Evolutionary conservation across 2,888 invertebrate species (phyloP).

Genomic region (Pandemis corylana): DNA sequence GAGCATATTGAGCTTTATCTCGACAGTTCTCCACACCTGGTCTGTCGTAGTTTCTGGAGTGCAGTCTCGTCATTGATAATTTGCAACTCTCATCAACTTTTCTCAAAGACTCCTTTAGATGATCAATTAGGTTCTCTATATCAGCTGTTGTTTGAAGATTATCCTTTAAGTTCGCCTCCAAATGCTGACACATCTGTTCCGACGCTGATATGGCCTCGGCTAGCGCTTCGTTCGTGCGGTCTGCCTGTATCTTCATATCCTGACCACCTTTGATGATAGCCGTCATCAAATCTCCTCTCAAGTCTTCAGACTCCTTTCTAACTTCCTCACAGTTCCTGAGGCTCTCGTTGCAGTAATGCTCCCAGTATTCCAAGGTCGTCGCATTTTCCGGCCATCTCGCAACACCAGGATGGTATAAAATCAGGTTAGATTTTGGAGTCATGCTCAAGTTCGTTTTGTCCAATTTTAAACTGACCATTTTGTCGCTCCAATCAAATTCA

Average conservation of each 20-base stretch:
- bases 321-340: conserved; percentile 91
- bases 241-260: conserved; percentile 93
- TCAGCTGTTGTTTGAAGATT: conserved; percentile 90
- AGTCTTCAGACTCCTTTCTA: conserved; percentile 87
- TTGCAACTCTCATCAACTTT: conserved; percentile 91
- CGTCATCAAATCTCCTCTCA: conserved; percentile 88
- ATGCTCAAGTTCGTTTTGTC: conserved; percentile 88
- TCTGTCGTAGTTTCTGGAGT: conserved; percentile 87
- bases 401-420: conserved; percentile 91
- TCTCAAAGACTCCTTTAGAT: conserved; percentile 87
- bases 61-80: conserved; percentile 92
- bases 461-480: conserved; percentile 89
- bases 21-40: conserved; percentile 94
- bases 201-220: conserved; percentile 89
- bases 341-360: conserved; percentile 91
- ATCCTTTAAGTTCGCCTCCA: conserved; percentile 89
- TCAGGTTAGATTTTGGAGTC: conserved; percentile 87
- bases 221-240: conserved; percentile 90
- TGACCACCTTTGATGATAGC: conserved; percentile 91
- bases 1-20: conserved; percentile 90
- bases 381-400: conserved; percentile 92
- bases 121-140: conserved; percentile 90
- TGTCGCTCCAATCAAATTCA: conserved; percentile 96
- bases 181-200: conserved; percentile 87
- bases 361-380: conserved; percentile 89